Conservation (phyloP, 2,888 invertebrate genomes). For the Lydus trimaculatus region DNA sequence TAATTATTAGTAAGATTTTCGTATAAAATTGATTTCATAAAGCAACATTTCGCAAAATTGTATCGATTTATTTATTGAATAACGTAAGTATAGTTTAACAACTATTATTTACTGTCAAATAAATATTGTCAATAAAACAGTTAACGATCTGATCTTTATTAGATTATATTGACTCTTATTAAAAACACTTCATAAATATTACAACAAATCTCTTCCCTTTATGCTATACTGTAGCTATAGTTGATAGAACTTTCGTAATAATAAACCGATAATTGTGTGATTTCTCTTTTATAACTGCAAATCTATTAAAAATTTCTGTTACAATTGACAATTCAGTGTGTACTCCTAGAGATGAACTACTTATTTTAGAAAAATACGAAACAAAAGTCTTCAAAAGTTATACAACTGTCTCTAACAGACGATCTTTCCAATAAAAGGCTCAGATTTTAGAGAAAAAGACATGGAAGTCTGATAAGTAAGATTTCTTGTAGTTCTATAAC, state of each 20-base stretch:
- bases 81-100: background rate
- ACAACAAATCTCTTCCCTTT: background rate
- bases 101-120: background rate
- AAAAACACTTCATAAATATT: background rate
- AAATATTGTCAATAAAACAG: background rate
- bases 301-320: background rate
- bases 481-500: too few relatives aligned
- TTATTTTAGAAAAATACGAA: too few relatives aligned
- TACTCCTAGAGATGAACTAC: too few relatives aligned
- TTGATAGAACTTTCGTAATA: background rate
- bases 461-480: too few relatives aligned
- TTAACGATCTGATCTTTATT: background rate
- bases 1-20: constrained; percentile 32
- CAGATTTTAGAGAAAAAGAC: too few relatives aligned
- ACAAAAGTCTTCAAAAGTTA: too few relatives aligned
- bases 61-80: background rate
- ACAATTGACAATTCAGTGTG: too few relatives aligned
- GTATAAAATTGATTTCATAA: constrained; percentile 2
- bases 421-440: too few relatives aligned
- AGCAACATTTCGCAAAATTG: background rate
- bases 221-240: background rate
- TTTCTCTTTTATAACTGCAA: constrained; percentile 1
- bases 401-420: too few relatives aligned
- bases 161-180: background rate
- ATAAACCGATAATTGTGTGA: background rate